These are phyloP conservation scores for Ephestia elutella DNA, from an alignment of 1,140 invertebrate species.

Conservation along the genomic window DNA sequence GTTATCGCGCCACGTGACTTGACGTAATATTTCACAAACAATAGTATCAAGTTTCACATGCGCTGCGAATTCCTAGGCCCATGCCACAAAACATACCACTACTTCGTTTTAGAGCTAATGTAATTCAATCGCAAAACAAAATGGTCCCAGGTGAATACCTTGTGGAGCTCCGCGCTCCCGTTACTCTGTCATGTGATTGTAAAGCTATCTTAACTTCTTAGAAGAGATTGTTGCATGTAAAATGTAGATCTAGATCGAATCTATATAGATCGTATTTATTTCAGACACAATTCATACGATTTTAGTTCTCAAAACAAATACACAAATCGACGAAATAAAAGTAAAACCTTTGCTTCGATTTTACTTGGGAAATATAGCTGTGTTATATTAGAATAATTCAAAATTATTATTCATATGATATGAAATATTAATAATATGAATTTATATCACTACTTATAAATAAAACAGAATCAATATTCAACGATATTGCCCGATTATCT, in stretches of 20 bases:
- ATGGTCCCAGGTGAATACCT: conserved; percentile 36
- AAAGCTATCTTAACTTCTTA: background rate
- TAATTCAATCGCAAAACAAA: conserved; percentile 33
- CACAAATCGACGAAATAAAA: no score
- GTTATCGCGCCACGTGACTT: conserved; percentile 25
- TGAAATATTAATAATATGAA: no score
- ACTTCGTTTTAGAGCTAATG: conserved; percentile 15
- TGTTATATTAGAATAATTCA: no score
- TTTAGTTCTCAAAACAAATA: no score
- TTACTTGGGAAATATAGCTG: no score
- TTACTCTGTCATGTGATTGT: conserved; percentile 3
- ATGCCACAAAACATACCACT: no score
- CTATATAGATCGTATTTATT: background rate
- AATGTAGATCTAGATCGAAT: background rate
- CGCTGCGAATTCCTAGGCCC: conserved; percentile 32
- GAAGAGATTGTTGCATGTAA: background rate
- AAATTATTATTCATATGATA: no score
- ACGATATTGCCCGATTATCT: no score
- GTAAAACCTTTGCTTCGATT: no score
- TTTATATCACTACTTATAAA: no score
- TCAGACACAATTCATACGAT: background rate
- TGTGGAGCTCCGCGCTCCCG: conserved; percentile 28
- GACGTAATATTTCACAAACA: conserved; percentile 28
- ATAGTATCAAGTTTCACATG: conserved; percentile 42
- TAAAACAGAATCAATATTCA: no score